These are phyloP conservation scores for Onthophagus taurus DNA, from an alignment of 1,140 invertebrate species.

Conservation along the genomic window DNA sequence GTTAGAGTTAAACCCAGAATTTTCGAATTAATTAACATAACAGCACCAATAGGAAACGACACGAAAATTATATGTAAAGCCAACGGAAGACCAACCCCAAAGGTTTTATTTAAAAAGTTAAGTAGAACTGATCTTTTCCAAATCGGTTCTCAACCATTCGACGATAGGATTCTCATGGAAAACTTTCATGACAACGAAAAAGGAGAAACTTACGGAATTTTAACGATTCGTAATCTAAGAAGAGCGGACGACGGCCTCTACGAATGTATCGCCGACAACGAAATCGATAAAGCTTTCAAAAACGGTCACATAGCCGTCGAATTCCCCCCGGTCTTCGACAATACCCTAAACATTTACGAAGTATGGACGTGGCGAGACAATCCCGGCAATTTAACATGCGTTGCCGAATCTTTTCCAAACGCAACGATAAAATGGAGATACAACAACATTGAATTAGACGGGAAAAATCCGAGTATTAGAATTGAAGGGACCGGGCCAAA, in stretches of 20 bases:
- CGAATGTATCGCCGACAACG: conserved; percentile 74
- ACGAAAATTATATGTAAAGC: conserved; percentile 64
- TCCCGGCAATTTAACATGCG: conserved; percentile 76
- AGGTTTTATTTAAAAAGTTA: conserved; percentile 60
- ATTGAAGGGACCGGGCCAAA: conserved; percentile 56
- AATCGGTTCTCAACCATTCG: conserved; percentile 45
- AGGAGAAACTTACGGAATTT: conserved; percentile 51
- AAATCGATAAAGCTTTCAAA: conserved; percentile 59
- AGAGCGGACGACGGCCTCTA: conserved; percentile 80
- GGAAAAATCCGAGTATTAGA: conserved; percentile 45
- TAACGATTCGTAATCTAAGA: conserved; percentile 51
- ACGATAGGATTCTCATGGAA: conserved; percentile 46
- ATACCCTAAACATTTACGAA: conserved; percentile 56
- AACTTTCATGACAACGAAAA: conserved; percentile 45
- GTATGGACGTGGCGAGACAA: conserved; percentile 72
- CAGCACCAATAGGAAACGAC: conserved; percentile 51
- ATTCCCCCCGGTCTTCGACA: conserved; percentile 68
- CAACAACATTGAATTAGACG: conserved; percentile 35
- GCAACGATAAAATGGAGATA: conserved; percentile 80
- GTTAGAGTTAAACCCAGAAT: conserved; percentile 72
- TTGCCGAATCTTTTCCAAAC: conserved; percentile 85
- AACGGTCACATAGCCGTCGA: conserved; percentile 79
- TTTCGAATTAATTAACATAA: conserved; percentile 65
- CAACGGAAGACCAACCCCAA: conserved; percentile 65
- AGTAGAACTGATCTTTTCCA: conserved; percentile 47